Percentiles rank a stretch among this genome's conserved stretches.
Evolutionary conservation across 2,797 vertebrate genomes (phyloP).

Genomic region (Muscicapa striata): DNA sequence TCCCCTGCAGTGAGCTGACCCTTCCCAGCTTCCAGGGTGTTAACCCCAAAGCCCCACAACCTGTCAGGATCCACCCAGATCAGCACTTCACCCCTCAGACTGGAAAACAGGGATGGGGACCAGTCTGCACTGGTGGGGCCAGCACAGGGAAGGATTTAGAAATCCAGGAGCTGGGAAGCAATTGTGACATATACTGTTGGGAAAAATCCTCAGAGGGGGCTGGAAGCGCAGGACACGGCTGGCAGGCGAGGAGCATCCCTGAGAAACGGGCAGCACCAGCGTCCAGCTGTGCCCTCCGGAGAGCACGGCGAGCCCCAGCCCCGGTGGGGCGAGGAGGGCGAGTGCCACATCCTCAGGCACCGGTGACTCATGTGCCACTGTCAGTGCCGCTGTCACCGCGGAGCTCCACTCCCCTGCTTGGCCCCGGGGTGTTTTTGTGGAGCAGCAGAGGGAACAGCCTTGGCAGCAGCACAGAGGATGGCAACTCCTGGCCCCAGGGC

Average conservation of each 20-base stretch:
- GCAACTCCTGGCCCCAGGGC: background rate
- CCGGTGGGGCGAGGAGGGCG: background rate
- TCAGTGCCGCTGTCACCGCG: background rate
- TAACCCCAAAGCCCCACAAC: background rate
- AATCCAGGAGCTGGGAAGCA: background rate
- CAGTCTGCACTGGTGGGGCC: background rate
- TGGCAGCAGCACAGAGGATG: background rate
- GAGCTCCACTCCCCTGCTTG: background rate
- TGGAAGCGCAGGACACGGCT: background rate
- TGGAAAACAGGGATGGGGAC: accelerated
- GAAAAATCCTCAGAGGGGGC: background rate
- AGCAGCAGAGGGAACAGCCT: background rate
- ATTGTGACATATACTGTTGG: accelerated
- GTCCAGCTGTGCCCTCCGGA: background rate
- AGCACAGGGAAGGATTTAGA: no score
- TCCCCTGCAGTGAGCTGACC: background rate
- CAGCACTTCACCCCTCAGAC: background rate
- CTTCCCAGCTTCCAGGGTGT: accelerated
- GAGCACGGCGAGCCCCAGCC: background rate
- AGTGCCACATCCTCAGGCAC: background rate
- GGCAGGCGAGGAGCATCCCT: background rate
- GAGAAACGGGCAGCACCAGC: background rate
- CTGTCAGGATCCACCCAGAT: accelerated
- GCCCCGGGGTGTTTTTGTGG: background rate
- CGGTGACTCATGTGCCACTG: background rate